A percentile compares a stretch with the other conserved stretches of the same genome.
phyloP scores from a whole-genome alignment of 2,797 vertebrate genomes.

The Melanotaenia boesemani region DNA sequence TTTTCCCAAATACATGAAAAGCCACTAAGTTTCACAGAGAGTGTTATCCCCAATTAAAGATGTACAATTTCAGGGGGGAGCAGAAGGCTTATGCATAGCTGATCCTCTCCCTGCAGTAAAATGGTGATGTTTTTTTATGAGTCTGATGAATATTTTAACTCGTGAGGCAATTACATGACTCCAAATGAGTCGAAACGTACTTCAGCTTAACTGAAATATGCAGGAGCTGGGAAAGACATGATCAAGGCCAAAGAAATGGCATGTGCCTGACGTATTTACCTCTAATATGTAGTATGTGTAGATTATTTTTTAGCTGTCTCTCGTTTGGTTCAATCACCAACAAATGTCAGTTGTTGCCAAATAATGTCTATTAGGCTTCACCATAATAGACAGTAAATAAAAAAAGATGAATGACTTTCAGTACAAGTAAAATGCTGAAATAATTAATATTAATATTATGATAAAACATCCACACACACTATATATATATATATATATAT shows the following conservation, averaged over 20 bases:
- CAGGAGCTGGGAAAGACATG: conserved; percentile 65
- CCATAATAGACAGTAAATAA: not conserved
- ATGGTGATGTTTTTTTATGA: conserved; percentile 64
- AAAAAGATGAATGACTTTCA: too few relatives aligned
- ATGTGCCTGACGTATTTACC: conserved; percentile 36
- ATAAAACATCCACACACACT: too few relatives aligned
- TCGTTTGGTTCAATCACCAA: conserved; percentile 2
- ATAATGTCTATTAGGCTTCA: not conserved
- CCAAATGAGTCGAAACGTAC: conserved; percentile 70
- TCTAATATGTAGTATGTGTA: conserved; percentile 21
- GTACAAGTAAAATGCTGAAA: not conserved
- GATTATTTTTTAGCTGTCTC: conserved; percentile 12
- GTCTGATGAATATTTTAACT: conserved; percentile 81
- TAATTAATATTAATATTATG: too few relatives aligned
- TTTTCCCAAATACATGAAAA: conserved; percentile 68
- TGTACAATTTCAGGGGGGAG: conserved; percentile 56
- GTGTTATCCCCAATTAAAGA: conserved; percentile 66
- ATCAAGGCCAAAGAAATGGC: conserved; percentile 54
- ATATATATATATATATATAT: too few relatives aligned
- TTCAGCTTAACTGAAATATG: conserved; percentile 67
- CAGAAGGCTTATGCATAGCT: conserved; percentile 69
- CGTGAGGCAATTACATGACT: conserved; percentile 74
- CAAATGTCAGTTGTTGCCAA: not conserved
- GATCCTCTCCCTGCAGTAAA: conserved; percentile 66
- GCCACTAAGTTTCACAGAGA: conserved; percentile 58